These are phyloP conservation scores for Spongilla lacustris DNA, from an alignment of 37 sponge, comb jelly and placozoan genomes.

Conservation along the genomic window DNA sequence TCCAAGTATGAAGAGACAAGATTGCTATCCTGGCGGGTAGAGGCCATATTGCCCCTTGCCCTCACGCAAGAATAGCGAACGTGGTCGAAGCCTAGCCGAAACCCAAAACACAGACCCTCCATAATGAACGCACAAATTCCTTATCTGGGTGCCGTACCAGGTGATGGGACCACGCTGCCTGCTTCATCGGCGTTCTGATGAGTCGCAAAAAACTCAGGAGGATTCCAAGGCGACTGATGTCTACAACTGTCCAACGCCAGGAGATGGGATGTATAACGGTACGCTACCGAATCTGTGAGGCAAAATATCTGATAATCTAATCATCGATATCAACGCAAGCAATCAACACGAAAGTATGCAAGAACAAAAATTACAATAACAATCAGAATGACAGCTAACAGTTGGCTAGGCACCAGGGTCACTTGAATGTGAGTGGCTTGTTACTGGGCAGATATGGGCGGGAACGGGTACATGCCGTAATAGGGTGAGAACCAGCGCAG, in stretches of 20 bases:
- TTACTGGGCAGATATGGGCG: background rate
- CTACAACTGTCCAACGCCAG: too few relatives aligned
- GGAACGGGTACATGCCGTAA: background rate
- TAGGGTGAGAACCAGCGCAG: background rate
- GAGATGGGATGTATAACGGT: background rate
- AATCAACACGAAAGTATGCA: too few relatives aligned
- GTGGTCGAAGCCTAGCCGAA: conserved; percentile 8
- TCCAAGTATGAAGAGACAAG: background rate
- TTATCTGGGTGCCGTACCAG: background rate
- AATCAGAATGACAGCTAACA: background rate
- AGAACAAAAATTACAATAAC: too few relatives aligned
- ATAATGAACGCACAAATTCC: background rate
- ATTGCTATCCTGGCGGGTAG: background rate
- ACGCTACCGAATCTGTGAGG: background rate
- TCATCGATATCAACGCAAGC: background rate
- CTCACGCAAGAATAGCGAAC: background rate
- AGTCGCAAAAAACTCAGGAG: background rate
- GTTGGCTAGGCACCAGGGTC: background rate
- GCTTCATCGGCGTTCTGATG: background rate
- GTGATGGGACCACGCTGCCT: background rate
- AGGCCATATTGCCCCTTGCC: background rate
- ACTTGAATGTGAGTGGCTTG: background rate
- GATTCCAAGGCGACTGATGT: too few relatives aligned
- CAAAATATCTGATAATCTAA: background rate
- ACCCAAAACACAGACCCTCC: conserved; percentile 2